These are phyloP conservation scores for Taphrorychus bicolor DNA, from an alignment of 2,888 invertebrate species.

Conservation along the genomic window DNA sequence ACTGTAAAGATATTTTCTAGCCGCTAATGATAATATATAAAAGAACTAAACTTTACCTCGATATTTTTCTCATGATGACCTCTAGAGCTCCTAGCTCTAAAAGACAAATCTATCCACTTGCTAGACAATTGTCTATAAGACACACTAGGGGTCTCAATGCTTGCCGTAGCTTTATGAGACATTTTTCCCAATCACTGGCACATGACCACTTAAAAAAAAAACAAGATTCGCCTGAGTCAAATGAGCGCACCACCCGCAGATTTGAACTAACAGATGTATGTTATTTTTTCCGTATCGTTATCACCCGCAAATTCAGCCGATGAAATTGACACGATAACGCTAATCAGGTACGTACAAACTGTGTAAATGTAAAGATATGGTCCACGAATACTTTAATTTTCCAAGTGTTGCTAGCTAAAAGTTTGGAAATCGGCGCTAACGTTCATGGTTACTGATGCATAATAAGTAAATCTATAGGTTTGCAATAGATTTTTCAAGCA, in stretches of 20 bases:
- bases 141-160: neutral
- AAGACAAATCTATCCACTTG: neutral
- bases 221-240: neutral
- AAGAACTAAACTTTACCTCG: no score
- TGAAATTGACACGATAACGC: neutral
- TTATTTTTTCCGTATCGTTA: neutral
- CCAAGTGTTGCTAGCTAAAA: neutral
- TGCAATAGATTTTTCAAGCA: no score
- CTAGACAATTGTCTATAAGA: neutral
- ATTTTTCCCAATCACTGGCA: neutral
- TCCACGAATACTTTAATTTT: no score
- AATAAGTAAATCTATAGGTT: no score
- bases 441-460: no score
- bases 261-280: neutral
- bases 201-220: neutral
- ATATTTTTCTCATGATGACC: neutral
- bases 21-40: no score
- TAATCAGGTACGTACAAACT: constrained; percentile 3
- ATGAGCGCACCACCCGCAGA: neutral
- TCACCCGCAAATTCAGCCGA: neutral
- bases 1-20: no score
- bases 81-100: neutral
- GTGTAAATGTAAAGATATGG: neutral
- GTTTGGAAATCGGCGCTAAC: constrained; percentile 3
- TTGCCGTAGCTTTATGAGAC: neutral